Evolutionary conservation across 2,797 vertebrate genomes (phyloP), one percentile per base, ranked within the genome.

Genomic region (Delichon dasypus): DNA sequence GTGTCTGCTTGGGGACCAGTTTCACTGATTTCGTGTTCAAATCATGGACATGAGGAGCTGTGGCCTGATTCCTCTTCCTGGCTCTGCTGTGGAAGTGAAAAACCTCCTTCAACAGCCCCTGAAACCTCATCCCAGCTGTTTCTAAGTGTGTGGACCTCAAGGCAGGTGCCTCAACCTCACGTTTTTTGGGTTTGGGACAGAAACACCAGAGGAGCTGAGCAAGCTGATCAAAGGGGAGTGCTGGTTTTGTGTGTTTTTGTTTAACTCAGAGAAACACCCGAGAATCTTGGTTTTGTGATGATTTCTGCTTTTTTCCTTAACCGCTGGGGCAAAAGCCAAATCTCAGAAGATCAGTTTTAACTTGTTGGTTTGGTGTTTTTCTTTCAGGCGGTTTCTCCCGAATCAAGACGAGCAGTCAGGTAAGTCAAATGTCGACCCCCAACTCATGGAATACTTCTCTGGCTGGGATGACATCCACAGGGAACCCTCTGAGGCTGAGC

Each of bases 381-480:
- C 55, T 95, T 96, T 79, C 18, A 96, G 95, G 42, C 89, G 53
- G 34, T 25, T 70, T 62, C 74, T 79, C 71, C 50, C 67, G 64
- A 45, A 27, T 8, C n/a, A 53, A 71, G 83, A 16, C 55, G 19
- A 95, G 60, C 67, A 54, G 9, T 20, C 88, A 87, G 95, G 95
- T 96, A 90, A 96, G 96, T 92, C 53, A 53, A 64, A 51, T 8
- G 5, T 72, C 10, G 53, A 14, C 29, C 16, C 8, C 44, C n/a
- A 30, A 1, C 1, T 6, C 15, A 0, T 18, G 66, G 7, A 44
- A 30, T 55, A 5, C 7, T 72, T 40, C 72, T 93, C 48, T 65
- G 53, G 18, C 1, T 22, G 79, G 60, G 32, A 19, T n/a, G 67
- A 16, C 67, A 7, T 16, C 3, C 3, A 9, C 64, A 18, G 62